Evolutionary conservation across 2,888 invertebrate genomes (phyloP).

Genomic region (Rambutsinella grinnellia): DNA sequence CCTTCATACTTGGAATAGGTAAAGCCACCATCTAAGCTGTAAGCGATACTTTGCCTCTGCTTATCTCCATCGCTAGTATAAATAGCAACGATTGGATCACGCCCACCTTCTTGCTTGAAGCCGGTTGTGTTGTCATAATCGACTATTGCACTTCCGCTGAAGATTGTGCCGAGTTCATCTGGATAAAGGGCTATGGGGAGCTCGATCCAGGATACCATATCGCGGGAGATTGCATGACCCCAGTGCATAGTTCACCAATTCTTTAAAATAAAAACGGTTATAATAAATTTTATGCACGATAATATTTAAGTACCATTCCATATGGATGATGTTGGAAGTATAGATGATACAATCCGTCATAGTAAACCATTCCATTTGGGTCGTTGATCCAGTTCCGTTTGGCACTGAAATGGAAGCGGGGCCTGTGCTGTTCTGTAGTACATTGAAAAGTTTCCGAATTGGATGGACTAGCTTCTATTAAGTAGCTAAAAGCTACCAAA

Average conservation of each 20-base stretch:
- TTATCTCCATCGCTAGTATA: constrained; percentile 54
- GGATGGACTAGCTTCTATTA: too few relatives aligned
- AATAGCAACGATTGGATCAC: constrained; percentile 57
- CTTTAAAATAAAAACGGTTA: too few relatives aligned
- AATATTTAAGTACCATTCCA: too few relatives aligned
- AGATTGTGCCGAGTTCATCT: constrained; percentile 69
- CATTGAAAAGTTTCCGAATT: too few relatives aligned
- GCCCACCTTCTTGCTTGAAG: constrained; percentile 32
- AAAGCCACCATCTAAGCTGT: constrained; percentile 50
- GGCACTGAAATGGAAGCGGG: constrained; percentile 58
- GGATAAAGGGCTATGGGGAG: constrained; percentile 72
- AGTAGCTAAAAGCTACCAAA: too few relatives aligned
- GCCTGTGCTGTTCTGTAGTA: constrained; percentile 42
- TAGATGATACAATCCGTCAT: constrained; percentile 70
- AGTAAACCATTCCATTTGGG: constrained; percentile 72
- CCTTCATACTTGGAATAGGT: constrained; percentile 49
- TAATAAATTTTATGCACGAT: too few relatives aligned
- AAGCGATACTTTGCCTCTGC: constrained; percentile 57
- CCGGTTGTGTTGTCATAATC: constrained; percentile 58
- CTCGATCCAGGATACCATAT: constrained; percentile 72
- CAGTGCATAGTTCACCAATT: constrained; percentile 70
- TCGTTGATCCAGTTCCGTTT: constrained; percentile 72
- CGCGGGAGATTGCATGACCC: constrained; percentile 72
- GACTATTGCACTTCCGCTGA: constrained; percentile 61
- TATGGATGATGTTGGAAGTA: constrained; percentile 69